Base-by-base conservation (phyloP, 2,113 vertebrate species). In the Syrrhaptes paradoxus region DNA sequence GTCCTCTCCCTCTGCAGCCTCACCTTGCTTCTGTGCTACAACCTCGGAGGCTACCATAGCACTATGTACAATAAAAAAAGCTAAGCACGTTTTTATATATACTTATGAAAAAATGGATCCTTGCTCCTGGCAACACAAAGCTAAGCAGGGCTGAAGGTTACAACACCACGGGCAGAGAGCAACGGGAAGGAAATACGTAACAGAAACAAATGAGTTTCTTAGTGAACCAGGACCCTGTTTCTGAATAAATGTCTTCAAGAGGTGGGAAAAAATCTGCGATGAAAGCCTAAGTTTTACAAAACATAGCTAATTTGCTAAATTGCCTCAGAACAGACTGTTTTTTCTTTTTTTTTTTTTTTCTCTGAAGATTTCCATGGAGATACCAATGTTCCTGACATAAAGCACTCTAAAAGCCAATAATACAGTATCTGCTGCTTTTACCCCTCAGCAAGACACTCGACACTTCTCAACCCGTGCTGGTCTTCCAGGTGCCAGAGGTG, bases 341-440 rank as follows among this genome's bases (percentile, higher is more conserved):
- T 61, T 25, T n/a, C 19, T 25, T 45, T 66, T 77, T 31, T 19
- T 36, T 36, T 12, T 48, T 12, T 61, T 57, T 4, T 21, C 2
- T 1, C 46, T 78, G 5, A 93, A 51, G 32, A 93, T 94, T 94
- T 96, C 90, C 93, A 91, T 80, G 82, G 89, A 86, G 67, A 95
- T 88, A 77, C 32, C 63, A 49, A 38, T 26, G 32, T 48, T 83
- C 71, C 51, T 83, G 34, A 67, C n/a, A 73, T 15, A 55, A 85
- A 90, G 52, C 38, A 45, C 59, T 83, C 51, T 51, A 73, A 57
- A 83, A 93, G 45, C 51, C 79, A 90, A 10, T 62, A 85, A 83
- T 38, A 76, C 7, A 66, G 1, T 68, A 57, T 54, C 62, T 93
- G 85, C 59, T 93, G 72, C 67, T 88, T 89, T 85, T 58, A 65